Base-by-base conservation (phyloP, 2,888 invertebrate species). In the Smittia aterrima region DNA sequence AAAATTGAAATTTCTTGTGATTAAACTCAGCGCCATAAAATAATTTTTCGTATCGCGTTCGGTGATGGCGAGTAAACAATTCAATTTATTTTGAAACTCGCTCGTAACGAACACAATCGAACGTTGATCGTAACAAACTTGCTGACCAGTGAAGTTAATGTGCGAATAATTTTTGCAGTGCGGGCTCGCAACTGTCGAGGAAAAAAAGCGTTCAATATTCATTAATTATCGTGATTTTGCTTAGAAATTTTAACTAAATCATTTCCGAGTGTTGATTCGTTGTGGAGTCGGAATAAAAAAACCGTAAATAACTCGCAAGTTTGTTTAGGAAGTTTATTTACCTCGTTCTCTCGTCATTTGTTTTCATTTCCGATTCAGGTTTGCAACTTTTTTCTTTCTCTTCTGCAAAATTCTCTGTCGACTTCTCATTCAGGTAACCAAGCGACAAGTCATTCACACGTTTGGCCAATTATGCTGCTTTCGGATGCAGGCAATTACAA, bases 321-420 rank as follows among this genome's bases (percentile, higher is more conserved):
- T 32, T 32, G 32, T 32, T 32, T 47, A n/a, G 66, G 66, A 66
- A 66, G 66, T 66, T 66, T 47, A 11, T 47, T 25, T 38, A 38
- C 62, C 25, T 64, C 25, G 38, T 18, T 24, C 22, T 64, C 58
- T 54, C 22, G 20, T 20, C 22, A 11, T 20, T n/a, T 66, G 18
- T 20, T 66, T 66, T 20, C 66, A 38, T 66, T 66, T 66, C 66
- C 66, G 38, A 66, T 27, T 64, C 47, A 47, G 18, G 20, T 54
- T 18, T 1, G 9, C 18, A 20, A 54, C 16, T 9, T 54, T 20
- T 54, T 16, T 11, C 54, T 54, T 11, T 22, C 20, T 16, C n/a
- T 11, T 6, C 32, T 32, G 32, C 16, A 47, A 47, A 47, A 2
- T 47, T n/a, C 3, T 47, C 47, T n/a, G 16, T 64, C n/a, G 24